These are phyloP conservation scores for Sminthurinus aureus DNA, from an alignment of 2,888 invertebrate species.

Conservation along the genomic window DNA sequence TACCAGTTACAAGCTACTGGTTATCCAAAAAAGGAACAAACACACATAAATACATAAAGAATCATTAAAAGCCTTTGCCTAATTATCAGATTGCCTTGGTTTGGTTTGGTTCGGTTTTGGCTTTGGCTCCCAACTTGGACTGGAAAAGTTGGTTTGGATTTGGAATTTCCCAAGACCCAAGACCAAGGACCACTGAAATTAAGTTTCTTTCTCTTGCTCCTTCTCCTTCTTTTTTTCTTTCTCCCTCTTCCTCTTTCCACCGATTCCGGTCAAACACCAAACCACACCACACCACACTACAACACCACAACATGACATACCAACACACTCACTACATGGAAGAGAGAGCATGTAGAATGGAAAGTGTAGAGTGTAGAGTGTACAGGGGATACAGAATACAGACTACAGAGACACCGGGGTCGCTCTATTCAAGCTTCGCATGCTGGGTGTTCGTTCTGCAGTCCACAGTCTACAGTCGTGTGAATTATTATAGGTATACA, in stretches of 20 bases:
- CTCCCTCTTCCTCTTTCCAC: constrained; percentile 37
- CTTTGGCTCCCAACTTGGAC: constrained; percentile 41
- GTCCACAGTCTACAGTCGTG: constrained; percentile 43
- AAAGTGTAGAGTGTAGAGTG: no score
- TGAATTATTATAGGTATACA: constrained; percentile 53
- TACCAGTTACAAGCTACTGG: no score
- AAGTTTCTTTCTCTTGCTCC: constrained; percentile 45
- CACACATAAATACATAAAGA: constrained; percentile 46
- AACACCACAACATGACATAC: not conserved
- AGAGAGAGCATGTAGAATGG: no score
- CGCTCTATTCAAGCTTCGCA: constrained; percentile 58
- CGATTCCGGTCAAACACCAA: constrained; percentile 39
- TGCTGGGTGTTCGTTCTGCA: constrained; percentile 51
- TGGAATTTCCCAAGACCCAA: constrained; percentile 26
- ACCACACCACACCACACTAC: constrained; percentile 6
- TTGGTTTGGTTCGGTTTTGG: constrained; percentile 24
- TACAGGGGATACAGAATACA: not conserved
- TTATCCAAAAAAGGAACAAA: constrained; percentile 43
- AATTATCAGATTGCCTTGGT: constrained; percentile 59
- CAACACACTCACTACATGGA: not conserved
- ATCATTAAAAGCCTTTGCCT: constrained; percentile 60
- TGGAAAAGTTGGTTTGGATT: not conserved
- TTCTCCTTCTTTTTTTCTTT: constrained; percentile 19
- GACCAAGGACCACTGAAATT: constrained; percentile 50
- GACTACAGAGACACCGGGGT: constrained; percentile 19